Conservation (phyloP, 2,113 vertebrate species). For the Pycnonotus jocosus region DNA sequence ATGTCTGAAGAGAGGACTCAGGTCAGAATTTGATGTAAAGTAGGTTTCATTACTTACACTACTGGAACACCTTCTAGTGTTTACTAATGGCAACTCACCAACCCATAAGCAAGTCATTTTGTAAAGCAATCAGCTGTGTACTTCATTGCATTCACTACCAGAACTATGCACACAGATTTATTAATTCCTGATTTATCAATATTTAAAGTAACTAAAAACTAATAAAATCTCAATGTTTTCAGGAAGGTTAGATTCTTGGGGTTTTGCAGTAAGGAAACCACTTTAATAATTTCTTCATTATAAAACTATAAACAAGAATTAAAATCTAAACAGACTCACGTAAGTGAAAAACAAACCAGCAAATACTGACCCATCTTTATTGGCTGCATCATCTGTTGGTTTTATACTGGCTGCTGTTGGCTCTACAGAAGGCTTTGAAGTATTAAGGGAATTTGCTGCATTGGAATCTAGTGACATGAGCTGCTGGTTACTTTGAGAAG, state of each 20-base stretch:
- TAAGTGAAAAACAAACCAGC: neutral
- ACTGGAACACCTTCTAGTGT: neutral
- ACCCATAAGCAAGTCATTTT: neutral
- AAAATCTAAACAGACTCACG: neutral
- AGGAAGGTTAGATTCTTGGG: neutral
- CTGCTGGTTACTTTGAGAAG: conserved; percentile 86
- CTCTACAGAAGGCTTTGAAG: conserved; percentile 80
- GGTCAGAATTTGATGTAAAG: neutral
- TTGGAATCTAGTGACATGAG: conserved; percentile 87
- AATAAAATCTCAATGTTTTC: neutral
- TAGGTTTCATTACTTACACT: neutral
- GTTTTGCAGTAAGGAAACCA: neutral
- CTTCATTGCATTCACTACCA: neutral
- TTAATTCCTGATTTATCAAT: neutral
- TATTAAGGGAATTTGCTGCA: conserved; percentile 77
- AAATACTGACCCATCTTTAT: conserved; percentile 83
- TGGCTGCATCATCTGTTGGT: conserved; percentile 77
- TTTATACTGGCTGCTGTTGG: conserved; percentile 73
- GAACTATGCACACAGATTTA: neutral
- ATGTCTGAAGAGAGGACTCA: neutral
- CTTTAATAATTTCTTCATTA: neutral
- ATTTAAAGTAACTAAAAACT: neutral
- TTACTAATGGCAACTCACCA: neutral
- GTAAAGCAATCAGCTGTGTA: neutral
- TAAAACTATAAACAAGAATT: neutral